Evolutionary conservation across 2,113 vertebrate genomes (phyloP).

Genomic region (Hypomesus transpacificus): DNA sequence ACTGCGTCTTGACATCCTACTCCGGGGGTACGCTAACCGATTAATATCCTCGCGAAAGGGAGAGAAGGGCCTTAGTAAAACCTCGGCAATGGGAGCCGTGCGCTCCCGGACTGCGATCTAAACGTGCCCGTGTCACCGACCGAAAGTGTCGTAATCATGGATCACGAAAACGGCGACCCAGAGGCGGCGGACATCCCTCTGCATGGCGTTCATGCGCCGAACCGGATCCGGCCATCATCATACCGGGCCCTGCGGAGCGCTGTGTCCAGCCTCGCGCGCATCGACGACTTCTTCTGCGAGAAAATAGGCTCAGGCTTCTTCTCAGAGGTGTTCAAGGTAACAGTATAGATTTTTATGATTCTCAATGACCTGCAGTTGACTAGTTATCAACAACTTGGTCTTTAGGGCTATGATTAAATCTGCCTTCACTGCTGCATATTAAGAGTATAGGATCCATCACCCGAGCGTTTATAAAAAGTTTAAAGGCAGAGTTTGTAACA

Average conservation of each 20-base stretch:
- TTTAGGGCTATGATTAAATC: too few relatives aligned
- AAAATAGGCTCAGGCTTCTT: constrained; percentile 95
- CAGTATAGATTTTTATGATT: neutral
- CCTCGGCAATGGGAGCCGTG: constrained; percentile 11
- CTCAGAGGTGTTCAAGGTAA: constrained; percentile 95
- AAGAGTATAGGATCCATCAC: too few relatives aligned
- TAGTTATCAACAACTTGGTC: neutral
- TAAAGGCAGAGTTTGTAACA: too few relatives aligned
- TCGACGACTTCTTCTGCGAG: constrained; percentile 96
- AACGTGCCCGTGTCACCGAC: constrained; percentile 24
- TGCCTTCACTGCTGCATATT: too few relatives aligned
- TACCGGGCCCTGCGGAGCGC: constrained; percentile 91
- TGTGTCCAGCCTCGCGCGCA: constrained; percentile 87
- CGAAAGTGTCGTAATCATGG: constrained; percentile 60
- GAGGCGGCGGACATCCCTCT: constrained; percentile 66
- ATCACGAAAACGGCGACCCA: constrained; percentile 48
- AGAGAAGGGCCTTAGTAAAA: neutral
- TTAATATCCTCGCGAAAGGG: neutral
- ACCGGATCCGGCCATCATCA: constrained; percentile 83
- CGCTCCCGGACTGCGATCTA: constrained; percentile 8
- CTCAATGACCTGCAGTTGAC: neutral
- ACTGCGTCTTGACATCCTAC: neutral
- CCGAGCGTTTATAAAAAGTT: too few relatives aligned
- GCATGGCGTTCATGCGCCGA: constrained; percentile 73
- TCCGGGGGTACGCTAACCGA: neutral